Base-by-base conservation (phyloP, 2,888 invertebrate genomes). In the Itoplectis maculator region DNA sequence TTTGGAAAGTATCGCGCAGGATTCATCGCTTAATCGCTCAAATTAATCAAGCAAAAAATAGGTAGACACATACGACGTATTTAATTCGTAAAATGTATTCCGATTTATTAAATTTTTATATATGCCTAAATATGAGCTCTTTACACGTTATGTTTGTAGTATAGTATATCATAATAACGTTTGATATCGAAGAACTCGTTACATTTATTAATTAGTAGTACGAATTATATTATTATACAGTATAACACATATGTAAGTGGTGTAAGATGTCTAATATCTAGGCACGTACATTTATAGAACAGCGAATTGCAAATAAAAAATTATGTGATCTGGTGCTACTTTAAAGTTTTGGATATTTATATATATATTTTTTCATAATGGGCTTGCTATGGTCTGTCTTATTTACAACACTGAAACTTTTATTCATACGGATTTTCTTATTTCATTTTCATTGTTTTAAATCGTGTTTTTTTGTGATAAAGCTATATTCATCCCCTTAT, bases 41-140 rank as follows among this genome's bases (percentile, higher is more conserved):
- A n/a, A n/a, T n/a, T 5, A 47, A 47, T 47, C n/a, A 47, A n/a
- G n/a, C 1, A 56, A 37, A 51, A 51, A 82, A 70, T 81, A 75
- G 65, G 73, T 74, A 51, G 20, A 65, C 15, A 47, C 37, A 15
- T 61, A 37, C 18, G 61, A 18, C 37, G 11, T 65, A 80, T 70
- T 89, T 88, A 90, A 90, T 91, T 91, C 91, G 89, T 91, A 92
- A 92, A 92, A 91, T 91, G 91, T 92, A 92, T 91, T 91, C 88
- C 90, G 92, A 90, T 92, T 92, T 92, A 92, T 92, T 92, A 92
- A 92, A 92, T 91, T 92, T n/a, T 92, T 89, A 91, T 90, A 90
- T 92, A 92, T 91, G 91, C 89, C 92, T 92, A 92, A 91, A 92
- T 92, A 90, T 88, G 90, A 92, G 92, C 91, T 92, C 91, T 92